Evolutionary conservation across 2,113 vertebrate species (phyloP).

Genomic region (Machaerirhynchus nigripectus): DNA sequence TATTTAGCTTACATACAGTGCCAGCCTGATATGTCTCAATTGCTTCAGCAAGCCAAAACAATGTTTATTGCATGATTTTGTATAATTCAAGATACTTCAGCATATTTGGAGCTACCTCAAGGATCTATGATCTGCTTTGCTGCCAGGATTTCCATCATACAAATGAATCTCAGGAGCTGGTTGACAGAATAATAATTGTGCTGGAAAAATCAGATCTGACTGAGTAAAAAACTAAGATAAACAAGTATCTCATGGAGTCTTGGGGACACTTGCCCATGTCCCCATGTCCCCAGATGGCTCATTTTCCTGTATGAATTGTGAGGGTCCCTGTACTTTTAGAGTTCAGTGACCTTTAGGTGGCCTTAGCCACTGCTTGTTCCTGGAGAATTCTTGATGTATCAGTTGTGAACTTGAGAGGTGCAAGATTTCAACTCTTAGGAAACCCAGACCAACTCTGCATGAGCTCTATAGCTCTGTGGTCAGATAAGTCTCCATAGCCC

Average conservation of each 20-base stretch:
- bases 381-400: not conserved
- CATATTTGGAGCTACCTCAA: not conserved
- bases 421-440: not conserved
- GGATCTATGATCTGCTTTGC: not conserved
- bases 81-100: not conserved
- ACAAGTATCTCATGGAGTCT: not conserved
- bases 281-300: not conserved
- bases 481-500: not conserved
- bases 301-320: not conserved
- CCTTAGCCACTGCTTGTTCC: not conserved
- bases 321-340: not conserved
- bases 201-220: not conserved
- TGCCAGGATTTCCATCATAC: not conserved
- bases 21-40: not conserved
- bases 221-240: not conserved
- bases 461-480: not conserved
- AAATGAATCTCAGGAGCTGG: not conserved
- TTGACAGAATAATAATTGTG: not conserved
- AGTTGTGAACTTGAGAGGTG: not conserved
- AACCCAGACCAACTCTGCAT: not conserved
- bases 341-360: not conserved
- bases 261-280: rapidly evolving
- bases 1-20: not conserved
- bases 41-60: not conserved
- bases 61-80: not conserved